Evolutionary conservation across 2,797 vertebrate species (phyloP).

Genomic region (Halcyon leucocephala): DNA sequence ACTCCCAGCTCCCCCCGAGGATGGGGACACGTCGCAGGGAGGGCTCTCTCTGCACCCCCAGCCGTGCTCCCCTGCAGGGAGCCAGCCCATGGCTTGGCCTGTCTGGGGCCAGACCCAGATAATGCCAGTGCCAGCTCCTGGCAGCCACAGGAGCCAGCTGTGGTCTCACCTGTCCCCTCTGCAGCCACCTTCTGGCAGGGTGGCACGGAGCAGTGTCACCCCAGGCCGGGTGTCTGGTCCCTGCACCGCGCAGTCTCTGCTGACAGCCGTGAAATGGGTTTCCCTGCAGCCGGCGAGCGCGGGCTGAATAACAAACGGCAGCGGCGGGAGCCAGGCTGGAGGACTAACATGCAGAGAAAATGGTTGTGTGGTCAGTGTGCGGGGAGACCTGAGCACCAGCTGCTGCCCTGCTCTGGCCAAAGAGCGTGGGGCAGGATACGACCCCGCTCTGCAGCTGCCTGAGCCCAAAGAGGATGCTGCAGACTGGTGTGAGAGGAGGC

Average conservation of each 20-base stretch:
- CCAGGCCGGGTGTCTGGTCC: accelerated
- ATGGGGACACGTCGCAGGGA: accelerated
- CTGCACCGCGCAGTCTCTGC: accelerated
- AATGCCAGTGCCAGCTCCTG: background rate
- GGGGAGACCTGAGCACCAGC: background rate
- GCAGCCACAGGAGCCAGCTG: background rate
- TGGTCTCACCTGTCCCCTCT: accelerated
- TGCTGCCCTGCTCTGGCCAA: background rate
- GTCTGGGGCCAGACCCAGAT: accelerated
- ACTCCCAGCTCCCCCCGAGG: background rate
- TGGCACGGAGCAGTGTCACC: background rate
- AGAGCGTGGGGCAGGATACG: accelerated
- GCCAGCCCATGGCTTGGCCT: background rate
- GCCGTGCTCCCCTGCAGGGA: background rate
- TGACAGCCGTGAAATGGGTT: background rate
- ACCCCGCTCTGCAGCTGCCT: background rate
- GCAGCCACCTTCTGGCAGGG: accelerated
- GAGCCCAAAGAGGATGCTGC: background rate
- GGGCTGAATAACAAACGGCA: constrained; percentile 27
- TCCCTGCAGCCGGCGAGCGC: background rate
- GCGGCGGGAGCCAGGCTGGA: background rate
- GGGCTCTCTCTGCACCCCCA: background rate
- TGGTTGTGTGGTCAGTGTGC: background rate
- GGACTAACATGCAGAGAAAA: background rate
- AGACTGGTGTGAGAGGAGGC: background rate